These are phyloP conservation scores for Apistogramma diplotaenia DNA, from an alignment of 2,113 vertebrate species.

Conservation along the genomic window DNA sequence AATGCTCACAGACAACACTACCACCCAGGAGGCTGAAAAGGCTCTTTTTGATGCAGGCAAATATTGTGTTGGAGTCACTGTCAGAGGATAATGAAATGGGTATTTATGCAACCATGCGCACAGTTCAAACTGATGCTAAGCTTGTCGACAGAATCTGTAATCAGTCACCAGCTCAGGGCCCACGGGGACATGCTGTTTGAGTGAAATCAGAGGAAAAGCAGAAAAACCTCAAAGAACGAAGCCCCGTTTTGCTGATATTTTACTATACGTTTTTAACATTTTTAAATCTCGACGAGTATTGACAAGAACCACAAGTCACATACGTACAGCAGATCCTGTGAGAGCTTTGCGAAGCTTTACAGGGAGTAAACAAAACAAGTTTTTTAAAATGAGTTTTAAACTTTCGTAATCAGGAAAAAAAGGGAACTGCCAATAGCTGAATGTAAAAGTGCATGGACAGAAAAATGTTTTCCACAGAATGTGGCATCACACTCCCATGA, in stretches of 20 bases:
- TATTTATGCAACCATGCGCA: slow-evolving; percentile 69
- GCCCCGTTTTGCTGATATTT: slow-evolving; percentile 31
- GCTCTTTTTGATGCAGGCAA: slow-evolving; percentile 38
- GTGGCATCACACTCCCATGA: slow-evolving; percentile 8
- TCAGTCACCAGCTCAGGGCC: slow-evolving; percentile 65
- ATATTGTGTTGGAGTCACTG: slow-evolving; percentile 46
- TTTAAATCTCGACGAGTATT: slow-evolving; percentile 27
- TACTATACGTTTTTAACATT: slow-evolving; percentile 18
- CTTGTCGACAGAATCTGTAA: slow-evolving; percentile 69
- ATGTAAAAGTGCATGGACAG: slow-evolving; percentile 16
- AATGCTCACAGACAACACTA: slow-evolving; percentile 41
- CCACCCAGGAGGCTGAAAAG: slow-evolving; percentile 26
- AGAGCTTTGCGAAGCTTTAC: slow-evolving; percentile 40
- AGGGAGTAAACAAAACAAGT: slow-evolving; percentile 30
- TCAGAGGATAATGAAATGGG: slow-evolving; percentile 68
- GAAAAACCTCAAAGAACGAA: slow-evolving; percentile 48
- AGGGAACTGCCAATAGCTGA: slow-evolving; percentile 41
- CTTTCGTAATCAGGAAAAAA: slow-evolving; percentile 32
- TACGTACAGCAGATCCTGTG: slow-evolving; percentile 32
- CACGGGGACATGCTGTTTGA: slow-evolving; percentile 40
- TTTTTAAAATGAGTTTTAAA: slow-evolving; percentile 14
- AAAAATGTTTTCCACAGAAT: slow-evolving; percentile 21
- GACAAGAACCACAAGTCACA: slow-evolving; percentile 39
- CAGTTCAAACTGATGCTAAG: slow-evolving; percentile 64
- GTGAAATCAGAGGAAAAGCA: slow-evolving; percentile 56